Evolutionary conservation across 2,113 vertebrate genomes (phyloP), one percentile per base, ranked within the genome.

Genomic region (Quiscalus mexicanus): DNA sequence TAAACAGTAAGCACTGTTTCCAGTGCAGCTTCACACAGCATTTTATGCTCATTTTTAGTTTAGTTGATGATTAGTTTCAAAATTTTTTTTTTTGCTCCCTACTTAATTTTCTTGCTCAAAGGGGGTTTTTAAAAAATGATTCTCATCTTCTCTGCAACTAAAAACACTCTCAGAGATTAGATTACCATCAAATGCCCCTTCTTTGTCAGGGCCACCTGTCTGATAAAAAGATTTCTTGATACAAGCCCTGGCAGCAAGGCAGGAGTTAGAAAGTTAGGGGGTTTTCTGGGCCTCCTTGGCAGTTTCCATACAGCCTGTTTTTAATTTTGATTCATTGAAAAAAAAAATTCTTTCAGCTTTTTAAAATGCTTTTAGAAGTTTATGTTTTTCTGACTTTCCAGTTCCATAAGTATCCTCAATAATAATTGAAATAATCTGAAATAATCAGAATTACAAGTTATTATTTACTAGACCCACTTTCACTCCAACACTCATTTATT

Each of bases 171-270:
- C 89, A 95, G 94, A 94, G 95, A 97, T 97, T 92, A 90, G 86
- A 95, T 97, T 97, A 96, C 91, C 70, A 96, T 75, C 53, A 86
- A 95, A 79, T 92, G 89, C 95, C 84, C 93, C 83, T 95, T 79
- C 78, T 95, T 97, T 98, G 78, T 92, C 69, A 96, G 71, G 74
- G 75, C 67, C 94, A 96, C 64, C 89, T 97, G 95, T 93, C 85
- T 94, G 80, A 96, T 73, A 91, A 94, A 81, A 77, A 47, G 44
- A 7, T 89, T 89, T 79, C 42, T 94, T 89, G 37, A 65, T 77
- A 49, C 30, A 69, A 79, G 52, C 21, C 25, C 53, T 79, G 33
- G 53, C 71, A 82, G 50, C 62, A 78, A 63, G 58, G 31, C 63
- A 92, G 53, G 84, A 93, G 31, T 75, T 80, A 81, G 11, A 76